Evolutionary conservation across 1,140 invertebrate genomes (phyloP), one percentile per base, ranked within the genome.

Genomic region (Araneus ventricosus): DNA sequence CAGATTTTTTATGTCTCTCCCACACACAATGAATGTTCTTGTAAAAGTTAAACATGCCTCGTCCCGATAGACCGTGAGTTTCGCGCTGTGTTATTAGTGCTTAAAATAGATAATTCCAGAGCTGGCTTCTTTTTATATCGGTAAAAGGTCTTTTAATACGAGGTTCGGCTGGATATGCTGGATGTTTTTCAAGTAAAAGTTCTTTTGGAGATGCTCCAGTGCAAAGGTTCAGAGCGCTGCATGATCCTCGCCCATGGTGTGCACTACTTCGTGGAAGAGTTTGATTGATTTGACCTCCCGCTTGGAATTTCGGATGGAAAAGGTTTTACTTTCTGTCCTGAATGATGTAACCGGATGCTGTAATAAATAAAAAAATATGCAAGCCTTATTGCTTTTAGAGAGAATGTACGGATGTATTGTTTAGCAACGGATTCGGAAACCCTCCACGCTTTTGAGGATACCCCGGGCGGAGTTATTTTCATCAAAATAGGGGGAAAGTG

Each of bases 101-200:
- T 67, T 67, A 24, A 67, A 67, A 27, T 34, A 75, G 30, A 75
- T 75, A 75, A 75, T 75, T 34, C 30, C 30, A 75, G 67, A 75
- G 10, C 34, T 30, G 30, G 8, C 30, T 75, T 34, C 30, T 75
- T 70, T 75, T 75, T 75, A 75, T 75, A 10, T 20, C 2, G 27
- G 61, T 67, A 34, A 75, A 20, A 34, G 27, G 27, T 75, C 7
- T 30, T 30, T 30, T 30, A 75, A 75, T 75, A 20, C 4, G 22
- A 63, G 59, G 59, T 22, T 63, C 59, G 6, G 6, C 24, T 2
- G 67, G 30, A 75, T 75, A 34, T 37, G 30, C 27, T 1, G 4
- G 27, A 4, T 30, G 27, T 4, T 75, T 75, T 75, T 34, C 30
- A 37, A 75, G 27, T 75, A 34, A 75, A 37, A 30, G 10, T 20